These are phyloP conservation scores for Platysteira castanea DNA, from an alignment of 2,113 vertebrate species.

Conservation along the genomic window DNA sequence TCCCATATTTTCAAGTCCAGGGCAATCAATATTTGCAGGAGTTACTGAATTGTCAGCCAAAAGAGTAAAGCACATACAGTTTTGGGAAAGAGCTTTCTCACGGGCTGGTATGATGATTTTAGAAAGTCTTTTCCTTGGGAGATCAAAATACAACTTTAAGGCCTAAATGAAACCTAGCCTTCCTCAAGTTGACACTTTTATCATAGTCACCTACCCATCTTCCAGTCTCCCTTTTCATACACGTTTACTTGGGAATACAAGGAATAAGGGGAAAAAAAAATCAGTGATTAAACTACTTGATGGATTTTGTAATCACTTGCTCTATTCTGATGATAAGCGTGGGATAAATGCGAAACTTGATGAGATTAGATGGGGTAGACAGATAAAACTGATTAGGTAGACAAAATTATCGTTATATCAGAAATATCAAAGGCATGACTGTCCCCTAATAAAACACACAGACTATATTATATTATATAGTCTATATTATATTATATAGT, in stretches of 20 bases:
- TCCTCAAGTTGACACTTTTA: background rate
- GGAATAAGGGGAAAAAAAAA: background rate
- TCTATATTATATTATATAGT: no score
- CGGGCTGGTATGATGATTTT: background rate
- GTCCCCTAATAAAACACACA: background rate
- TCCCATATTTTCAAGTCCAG: background rate
- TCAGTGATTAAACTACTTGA: slow-evolving; percentile 1
- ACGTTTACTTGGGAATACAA: background rate
- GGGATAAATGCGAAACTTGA: slow-evolving; percentile 7
- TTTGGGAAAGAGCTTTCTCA: background rate
- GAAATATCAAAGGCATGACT: slow-evolving; percentile 9
- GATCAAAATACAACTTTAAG: background rate
- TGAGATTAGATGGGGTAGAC: slow-evolving; percentile 41
- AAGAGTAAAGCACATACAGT: background rate
- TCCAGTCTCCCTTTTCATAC: background rate
- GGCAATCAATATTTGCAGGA: background rate
- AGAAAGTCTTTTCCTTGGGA: background rate
- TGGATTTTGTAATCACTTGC: slow-evolving; percentile 34
- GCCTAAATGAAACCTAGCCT: background rate
- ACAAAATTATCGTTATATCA: background rate
- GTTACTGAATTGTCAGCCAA: background rate
- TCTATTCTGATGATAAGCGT: background rate
- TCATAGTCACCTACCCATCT: background rate
- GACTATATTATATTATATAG: no score
- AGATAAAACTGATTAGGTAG: slow-evolving; percentile 40